phyloP scores from a whole-genome alignment of 2,797 vertebrate species.

The Alauda arvensis region DNA sequence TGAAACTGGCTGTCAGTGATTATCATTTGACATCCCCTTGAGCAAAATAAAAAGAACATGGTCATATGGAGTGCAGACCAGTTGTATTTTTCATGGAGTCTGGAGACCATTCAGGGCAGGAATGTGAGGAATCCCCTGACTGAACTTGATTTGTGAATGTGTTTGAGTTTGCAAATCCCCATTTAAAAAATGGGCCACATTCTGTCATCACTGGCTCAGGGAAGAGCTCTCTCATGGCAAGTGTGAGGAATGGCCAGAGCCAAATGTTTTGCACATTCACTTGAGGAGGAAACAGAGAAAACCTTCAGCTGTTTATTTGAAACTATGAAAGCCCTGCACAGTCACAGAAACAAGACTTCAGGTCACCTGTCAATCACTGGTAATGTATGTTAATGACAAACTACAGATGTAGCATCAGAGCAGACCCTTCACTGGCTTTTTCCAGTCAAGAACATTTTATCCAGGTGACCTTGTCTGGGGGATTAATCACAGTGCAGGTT shows the following conservation, averaged over 20 bases:
- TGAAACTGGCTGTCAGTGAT: background rate
- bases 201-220: background rate
- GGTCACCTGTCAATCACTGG: background rate
- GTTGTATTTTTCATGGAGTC: background rate
- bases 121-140: constrained; percentile 13
- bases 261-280: background rate
- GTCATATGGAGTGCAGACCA: constrained; percentile 17
- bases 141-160: constrained; percentile 9
- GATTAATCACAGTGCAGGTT: background rate
- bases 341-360: background rate
- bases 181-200: background rate
- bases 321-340: background rate
- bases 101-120: background rate
- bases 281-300: background rate
- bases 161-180: constrained; percentile 6
- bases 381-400: background rate
- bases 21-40: background rate
- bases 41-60: background rate
- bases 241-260: background rate
- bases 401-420: background rate
- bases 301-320: background rate
- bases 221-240: background rate
- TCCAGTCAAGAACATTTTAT: background rate
- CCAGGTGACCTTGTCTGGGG: background rate
- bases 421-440: background rate